Conservation (phyloP, 1,140 invertebrate species). For the Magallana gigas region DNA sequence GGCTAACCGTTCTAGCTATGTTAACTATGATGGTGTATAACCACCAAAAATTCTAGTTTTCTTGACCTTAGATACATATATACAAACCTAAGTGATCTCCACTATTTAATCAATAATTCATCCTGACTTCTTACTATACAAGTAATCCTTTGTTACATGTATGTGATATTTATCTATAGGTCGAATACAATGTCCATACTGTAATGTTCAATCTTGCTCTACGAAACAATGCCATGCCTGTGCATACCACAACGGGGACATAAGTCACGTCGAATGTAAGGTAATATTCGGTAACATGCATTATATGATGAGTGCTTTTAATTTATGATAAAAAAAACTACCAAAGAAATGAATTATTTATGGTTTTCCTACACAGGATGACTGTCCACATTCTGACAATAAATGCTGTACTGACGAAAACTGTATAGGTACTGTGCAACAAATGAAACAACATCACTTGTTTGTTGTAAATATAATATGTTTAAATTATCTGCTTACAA, state of each 20-base stretch:
- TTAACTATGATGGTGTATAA: no score
- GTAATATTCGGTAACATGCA: neutral
- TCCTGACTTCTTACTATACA: no score
- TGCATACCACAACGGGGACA: neutral
- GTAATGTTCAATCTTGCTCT: neutral
- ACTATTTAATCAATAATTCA: no score
- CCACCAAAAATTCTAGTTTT: no score
- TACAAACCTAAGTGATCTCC: no score
- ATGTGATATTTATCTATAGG: neutral
- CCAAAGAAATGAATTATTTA: neutral
- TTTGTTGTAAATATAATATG: no score
- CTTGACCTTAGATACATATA: no score
- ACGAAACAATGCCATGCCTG: neutral
- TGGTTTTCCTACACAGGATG: neutral
- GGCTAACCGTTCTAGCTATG: no score
- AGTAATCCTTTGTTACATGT: no score
- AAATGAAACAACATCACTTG: no score
- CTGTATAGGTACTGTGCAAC: neutral
- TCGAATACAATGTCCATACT: neutral
- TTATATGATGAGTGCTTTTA: neutral
- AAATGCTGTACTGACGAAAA: neutral
- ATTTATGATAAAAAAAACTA: neutral
- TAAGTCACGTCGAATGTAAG: neutral
- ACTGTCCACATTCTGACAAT: neutral
- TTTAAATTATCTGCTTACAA: neutral